Evolutionary conservation across 2,797 vertebrate species (phyloP), one percentile per base, ranked within the genome.

Genomic region (Gambelia wislizenii): DNA sequence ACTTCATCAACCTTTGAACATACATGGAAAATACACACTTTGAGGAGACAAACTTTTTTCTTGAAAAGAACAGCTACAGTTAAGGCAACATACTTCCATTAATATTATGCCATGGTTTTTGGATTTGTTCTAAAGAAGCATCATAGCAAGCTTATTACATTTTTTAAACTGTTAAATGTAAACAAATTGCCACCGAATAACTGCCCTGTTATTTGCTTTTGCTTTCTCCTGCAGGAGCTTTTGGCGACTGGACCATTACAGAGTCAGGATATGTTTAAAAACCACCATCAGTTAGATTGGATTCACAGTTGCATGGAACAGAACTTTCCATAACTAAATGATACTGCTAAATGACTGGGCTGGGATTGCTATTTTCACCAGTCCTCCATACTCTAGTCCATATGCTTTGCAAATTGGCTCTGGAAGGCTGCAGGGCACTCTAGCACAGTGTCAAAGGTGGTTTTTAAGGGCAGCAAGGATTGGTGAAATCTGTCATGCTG

Each of bases 1-100:
- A 75, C 59, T 20, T 14, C 83, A 56, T 61, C 42, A 84, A 70
- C 74, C 70, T 54, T 74, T 75, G 72, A 22, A 75, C 16, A 80
- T 44, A n/a, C 85, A 56, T 49, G 70, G 30, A 9, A 85, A 94
- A 67, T 49, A 36, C 84, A 84, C 0, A 49, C 87, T 84, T 88
- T 88, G 90, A 59, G 77, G 6, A 85, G 93, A 8, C 88, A 8
- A 90, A 92, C 75, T 72, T 14, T 72, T 89, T 89, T 82, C 88
- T 12, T 69, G 52, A 4, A 49, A n/a, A 49, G 25, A 84, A 76
- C 44, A 61, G 18, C 54, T 59, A 61, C 72, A 85, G 33, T 67
- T 79, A 70, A 39, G 27, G 61, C 64, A 77, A 70, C 64, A 79
- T 39, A 36, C n/a, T 39, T 85, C 64, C 14, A 39, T 42, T 54